Percentiles rank a stretch among this genome's conserved stretches.
These are phyloP conservation scores for Stomorhina lunata DNA, from an alignment of 2,888 invertebrate species.

Conservation along the genomic window DNA sequence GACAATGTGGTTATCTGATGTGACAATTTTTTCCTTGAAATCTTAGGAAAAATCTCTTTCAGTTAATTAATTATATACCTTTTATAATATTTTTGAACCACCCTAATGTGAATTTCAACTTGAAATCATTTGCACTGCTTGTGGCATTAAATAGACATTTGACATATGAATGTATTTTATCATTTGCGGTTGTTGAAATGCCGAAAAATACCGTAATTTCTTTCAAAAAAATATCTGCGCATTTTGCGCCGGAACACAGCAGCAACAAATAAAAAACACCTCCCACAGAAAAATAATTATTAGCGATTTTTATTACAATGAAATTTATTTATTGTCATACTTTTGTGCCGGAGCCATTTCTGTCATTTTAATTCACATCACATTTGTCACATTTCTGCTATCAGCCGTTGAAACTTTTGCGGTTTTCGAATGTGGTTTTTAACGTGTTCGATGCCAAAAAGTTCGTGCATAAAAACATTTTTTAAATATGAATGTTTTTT, in stretches of 20 bases:
- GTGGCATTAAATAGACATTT: conserved; percentile 38
- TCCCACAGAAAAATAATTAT: conserved; percentile 25
- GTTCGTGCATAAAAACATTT: conserved; percentile 10
- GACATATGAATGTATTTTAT: conserved; percentile 60
- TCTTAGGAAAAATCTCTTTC: too few species aligned
- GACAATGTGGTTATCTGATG: too few species aligned
- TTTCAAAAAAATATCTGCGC: too few species aligned
- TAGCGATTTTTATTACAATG: not conserved
- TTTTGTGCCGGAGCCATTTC: not conserved
- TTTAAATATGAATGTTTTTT: not conserved
- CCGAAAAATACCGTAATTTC: conserved; percentile 5
- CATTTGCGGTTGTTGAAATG: conserved; percentile 55
- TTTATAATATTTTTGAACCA: too few species aligned
- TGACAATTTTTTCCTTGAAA: too few species aligned
- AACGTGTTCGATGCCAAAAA: conserved; percentile 17
- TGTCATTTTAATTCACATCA: conserved; percentile 46
- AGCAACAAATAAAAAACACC: not conserved
- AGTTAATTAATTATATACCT: too few species aligned
- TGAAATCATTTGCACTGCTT: conserved; percentile 21
- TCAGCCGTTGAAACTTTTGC: not conserved
- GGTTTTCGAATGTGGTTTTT: conserved; percentile 20
- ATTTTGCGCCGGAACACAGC: too few species aligned
- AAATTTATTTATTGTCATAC: not conserved
- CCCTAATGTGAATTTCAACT: not conserved
- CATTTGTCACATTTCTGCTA: conserved; percentile 48